Evolutionary conservation across 2,888 invertebrate species (phyloP).

Genomic region (Drosophila merina): DNA sequence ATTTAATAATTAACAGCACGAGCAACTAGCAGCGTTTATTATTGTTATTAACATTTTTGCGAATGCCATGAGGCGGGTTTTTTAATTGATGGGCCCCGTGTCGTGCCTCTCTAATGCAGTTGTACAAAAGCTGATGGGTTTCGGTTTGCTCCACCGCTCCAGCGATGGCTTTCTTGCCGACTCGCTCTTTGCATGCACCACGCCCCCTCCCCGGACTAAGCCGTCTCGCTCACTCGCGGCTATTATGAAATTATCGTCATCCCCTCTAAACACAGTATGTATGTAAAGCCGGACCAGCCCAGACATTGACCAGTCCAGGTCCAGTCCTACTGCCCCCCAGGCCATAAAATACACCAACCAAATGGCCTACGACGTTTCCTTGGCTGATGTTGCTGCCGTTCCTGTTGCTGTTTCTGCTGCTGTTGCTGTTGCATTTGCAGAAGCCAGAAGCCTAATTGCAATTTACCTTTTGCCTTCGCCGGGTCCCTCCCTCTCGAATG

Average conservation of each 20-base stretch:
- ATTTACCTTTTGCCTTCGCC: conserved; percentile 76
- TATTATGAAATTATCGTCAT: conserved; percentile 78
- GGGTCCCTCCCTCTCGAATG: conserved; percentile 32
- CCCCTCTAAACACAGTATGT: conserved; percentile 1
- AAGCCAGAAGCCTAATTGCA: conserved; percentile 83
- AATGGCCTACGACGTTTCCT: conserved; percentile 61
- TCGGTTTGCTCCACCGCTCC: conserved; percentile 3
- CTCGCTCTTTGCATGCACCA: conserved; percentile 77
- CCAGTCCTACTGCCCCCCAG: conserved; percentile 59
- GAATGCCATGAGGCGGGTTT: conserved; percentile 68
- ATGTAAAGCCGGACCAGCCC: conserved; percentile 29
- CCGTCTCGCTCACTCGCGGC: conserved; percentile 62
- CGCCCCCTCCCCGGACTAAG: conserved; percentile 52
- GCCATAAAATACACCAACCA: conserved; percentile 76
- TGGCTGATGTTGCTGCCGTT: conserved; percentile 23
- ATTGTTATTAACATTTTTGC: conserved; percentile 78
- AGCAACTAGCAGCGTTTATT: conserved; percentile 65
- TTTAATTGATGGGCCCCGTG: conserved; percentile 70
- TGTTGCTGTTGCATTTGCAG: conserved; percentile 67
- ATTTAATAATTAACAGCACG: conserved; percentile 79
- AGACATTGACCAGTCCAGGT: conserved; percentile 68
- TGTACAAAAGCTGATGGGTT: conserved; percentile 71
- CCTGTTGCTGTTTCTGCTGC: conserved; percentile 30
- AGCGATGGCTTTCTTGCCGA: conserved; percentile 25
- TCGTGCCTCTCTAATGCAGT: conserved; percentile 74